Conservation (phyloP, 1,140 invertebrate genomes). For the Drosophila micromelanica region DNA sequence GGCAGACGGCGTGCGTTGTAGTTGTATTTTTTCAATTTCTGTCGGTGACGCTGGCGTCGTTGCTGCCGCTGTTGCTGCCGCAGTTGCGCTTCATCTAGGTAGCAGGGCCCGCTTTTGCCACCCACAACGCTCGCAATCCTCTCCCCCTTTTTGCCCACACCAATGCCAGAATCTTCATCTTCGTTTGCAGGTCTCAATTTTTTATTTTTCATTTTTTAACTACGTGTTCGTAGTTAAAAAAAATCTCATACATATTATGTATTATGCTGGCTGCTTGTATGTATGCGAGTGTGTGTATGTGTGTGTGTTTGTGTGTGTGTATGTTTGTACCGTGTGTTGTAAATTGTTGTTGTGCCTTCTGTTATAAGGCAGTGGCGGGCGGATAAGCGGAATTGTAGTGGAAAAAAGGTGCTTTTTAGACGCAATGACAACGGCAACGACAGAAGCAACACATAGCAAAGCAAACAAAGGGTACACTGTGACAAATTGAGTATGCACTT, state of each 20-base stretch:
- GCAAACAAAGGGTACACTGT: conserved; percentile 29
- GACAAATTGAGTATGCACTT: not conserved
- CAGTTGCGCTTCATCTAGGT: conserved; percentile 47
- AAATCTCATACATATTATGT: conserved; percentile 84
- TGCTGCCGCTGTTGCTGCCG: conserved; percentile 21
- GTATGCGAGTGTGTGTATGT: conserved; percentile 20
- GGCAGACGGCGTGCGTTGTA: conserved; percentile 52
- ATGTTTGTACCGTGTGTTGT: conserved; percentile 30
- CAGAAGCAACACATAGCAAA: conserved; percentile 32
- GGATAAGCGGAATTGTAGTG: conserved; percentile 72
- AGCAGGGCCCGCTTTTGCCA: conserved; percentile 9
- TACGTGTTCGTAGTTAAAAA: conserved; percentile 84
- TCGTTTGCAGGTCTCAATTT: conserved; percentile 62
- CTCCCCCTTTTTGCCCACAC: not conserved
- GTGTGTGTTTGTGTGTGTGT: conserved; percentile 31
- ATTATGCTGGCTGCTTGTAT: conserved; percentile 62
- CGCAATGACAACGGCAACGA: conserved; percentile 41
- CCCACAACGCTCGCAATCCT: not conserved
- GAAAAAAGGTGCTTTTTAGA: conserved; percentile 67
- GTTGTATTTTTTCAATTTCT: conserved; percentile 74
- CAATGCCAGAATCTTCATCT: conserved; percentile 44
- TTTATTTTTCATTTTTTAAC: conserved; percentile 75
- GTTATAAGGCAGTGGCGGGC: conserved; percentile 21
- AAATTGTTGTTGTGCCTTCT: conserved; percentile 31
- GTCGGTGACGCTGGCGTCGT: conserved; percentile 52